These are phyloP conservation scores for Corynorhinus townsendii DNA, from an alignment of 2,113 vertebrate genomes.

Conservation along the genomic window DNA sequence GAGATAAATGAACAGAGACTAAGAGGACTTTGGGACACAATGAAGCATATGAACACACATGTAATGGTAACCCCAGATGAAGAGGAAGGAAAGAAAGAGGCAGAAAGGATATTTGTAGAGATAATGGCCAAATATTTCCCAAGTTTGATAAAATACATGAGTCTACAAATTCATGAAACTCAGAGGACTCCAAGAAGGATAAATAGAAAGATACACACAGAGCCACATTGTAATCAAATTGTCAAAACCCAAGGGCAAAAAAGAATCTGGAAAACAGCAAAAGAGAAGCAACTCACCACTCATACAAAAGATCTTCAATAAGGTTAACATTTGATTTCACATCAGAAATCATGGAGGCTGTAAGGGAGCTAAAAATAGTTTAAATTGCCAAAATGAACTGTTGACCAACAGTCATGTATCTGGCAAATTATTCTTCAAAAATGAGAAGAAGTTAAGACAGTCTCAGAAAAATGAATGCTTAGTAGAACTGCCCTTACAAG, in stretches of 20 bases:
- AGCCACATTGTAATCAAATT: neutral
- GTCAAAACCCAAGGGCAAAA: neutral
- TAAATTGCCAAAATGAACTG: neutral
- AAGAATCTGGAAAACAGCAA: neutral
- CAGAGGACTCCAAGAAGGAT: neutral
- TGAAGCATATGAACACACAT: neutral
- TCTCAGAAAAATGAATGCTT: neutral
- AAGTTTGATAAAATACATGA: neutral
- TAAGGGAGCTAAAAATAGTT: neutral
- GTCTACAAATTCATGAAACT: neutral
- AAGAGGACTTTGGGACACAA: neutral
- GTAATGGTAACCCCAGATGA: neutral
- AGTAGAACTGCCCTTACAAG: neutral
- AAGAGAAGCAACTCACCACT: neutral
- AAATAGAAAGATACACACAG: neutral
- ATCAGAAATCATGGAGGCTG: neutral
- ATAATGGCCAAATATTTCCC: neutral
- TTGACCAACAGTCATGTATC: neutral
- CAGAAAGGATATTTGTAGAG: neutral
- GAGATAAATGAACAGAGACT: neutral
- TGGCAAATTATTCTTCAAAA: neutral
- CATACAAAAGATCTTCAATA: neutral
- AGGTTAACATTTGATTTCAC: neutral
- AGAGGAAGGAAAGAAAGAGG: neutral
- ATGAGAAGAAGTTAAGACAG: neutral